Evolutionary conservation across 2,113 vertebrate genomes (phyloP).

Genomic region (Sinocyclocheilus anophthalmus): DNA sequence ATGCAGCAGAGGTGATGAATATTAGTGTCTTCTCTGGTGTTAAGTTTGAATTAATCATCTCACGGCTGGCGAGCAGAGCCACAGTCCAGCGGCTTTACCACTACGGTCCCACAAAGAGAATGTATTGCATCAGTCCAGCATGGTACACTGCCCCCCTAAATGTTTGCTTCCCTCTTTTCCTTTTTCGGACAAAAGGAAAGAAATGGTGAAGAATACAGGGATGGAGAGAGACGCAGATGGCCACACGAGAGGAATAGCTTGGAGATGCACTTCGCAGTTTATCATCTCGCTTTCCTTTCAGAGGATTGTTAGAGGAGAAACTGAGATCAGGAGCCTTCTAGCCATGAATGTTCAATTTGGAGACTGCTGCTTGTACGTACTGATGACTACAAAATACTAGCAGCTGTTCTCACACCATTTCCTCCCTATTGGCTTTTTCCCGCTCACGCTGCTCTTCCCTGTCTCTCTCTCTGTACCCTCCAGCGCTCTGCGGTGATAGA

Average conservation of each 20-base stretch:
- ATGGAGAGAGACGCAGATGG: slow-evolving; percentile 18
- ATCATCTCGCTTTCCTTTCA: slow-evolving; percentile 49
- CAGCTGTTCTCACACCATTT: slow-evolving; percentile 44
- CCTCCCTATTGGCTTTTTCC: slow-evolving; percentile 32
- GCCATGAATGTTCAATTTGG: slow-evolving; percentile 53
- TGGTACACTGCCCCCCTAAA: slow-evolving; percentile 19
- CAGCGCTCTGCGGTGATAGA: slow-evolving; percentile 78
- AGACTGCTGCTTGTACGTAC: slow-evolving; percentile 37
- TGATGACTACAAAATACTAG: slow-evolving; percentile 53
- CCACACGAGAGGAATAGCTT: slow-evolving; percentile 37
- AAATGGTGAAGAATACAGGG: slow-evolving; percentile 54
- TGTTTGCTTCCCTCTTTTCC: slow-evolving; percentile 37
- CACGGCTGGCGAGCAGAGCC: slow-evolving; percentile 47
- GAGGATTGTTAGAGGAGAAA: slow-evolving; percentile 41
- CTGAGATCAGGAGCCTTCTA: slow-evolving; percentile 54
- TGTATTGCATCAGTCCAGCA: slow-evolving; percentile 35
- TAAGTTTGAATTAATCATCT: slow-evolving; percentile 61
- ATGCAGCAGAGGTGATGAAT: slow-evolving; percentile 58
- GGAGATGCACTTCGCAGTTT: slow-evolving; percentile 28
- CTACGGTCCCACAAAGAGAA: slow-evolving; percentile 40
- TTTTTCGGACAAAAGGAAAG: slow-evolving; percentile 46
- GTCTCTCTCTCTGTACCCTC: slow-evolving; percentile 23
- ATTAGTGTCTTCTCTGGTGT: slow-evolving; percentile 57
- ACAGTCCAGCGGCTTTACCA: slow-evolving; percentile 51
- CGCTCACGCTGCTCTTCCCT: neutral